Base-by-base conservation (phyloP, 2,797 vertebrate species). In the Falco peregrinus region DNA sequence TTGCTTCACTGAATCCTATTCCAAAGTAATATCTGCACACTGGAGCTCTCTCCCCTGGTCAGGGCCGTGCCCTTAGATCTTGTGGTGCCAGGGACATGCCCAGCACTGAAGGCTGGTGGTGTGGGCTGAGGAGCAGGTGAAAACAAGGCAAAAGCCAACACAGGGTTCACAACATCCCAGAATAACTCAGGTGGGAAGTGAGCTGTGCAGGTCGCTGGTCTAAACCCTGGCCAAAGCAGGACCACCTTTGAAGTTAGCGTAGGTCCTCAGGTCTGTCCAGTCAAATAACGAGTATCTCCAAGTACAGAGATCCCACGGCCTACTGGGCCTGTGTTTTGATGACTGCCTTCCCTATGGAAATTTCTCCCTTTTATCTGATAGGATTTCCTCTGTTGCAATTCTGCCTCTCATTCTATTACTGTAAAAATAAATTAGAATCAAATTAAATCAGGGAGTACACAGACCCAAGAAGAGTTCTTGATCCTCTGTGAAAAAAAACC, bases 351-450 rank as follows among this genome's bases (percentile, higher is more conserved):
- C 8, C 53, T 18, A 1, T 6, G 60, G 67, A 60, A 31, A 0
- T 20, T 14, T 84, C 90, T 77, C 48, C 43, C 48, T 74, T 91
- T 92, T 45, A 83, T 83, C 39, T 81, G 71, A 77, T 16, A 45
- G 69, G 80, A 84, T 68, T 51, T 63, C 59, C 77, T 61, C 71
- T 68, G 16, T 39, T 75, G 56, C 60, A 70, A 57, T 83, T 80
- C 65, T 87, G 56, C 37, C 53, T 94, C 76, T 60, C 33, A 64
- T 89, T 19, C 6, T 76, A 63, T 90, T 53, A 81, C 76, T 35
- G n/a, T 75, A 85, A 88, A 75, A 86, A 88, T 90, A 80, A 93
- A 90, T 95, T 88, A 91, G 65, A 56, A 74, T 10, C 35, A 77
- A 80, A 89, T 89, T 83, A 80, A 94, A 85, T 4, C 31, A 81